Percentiles rank a stretch among this genome's conserved stretches.
phyloP scores from a whole-genome alignment of 2,113 vertebrate species.

The Callopanchax toddi region DNA sequence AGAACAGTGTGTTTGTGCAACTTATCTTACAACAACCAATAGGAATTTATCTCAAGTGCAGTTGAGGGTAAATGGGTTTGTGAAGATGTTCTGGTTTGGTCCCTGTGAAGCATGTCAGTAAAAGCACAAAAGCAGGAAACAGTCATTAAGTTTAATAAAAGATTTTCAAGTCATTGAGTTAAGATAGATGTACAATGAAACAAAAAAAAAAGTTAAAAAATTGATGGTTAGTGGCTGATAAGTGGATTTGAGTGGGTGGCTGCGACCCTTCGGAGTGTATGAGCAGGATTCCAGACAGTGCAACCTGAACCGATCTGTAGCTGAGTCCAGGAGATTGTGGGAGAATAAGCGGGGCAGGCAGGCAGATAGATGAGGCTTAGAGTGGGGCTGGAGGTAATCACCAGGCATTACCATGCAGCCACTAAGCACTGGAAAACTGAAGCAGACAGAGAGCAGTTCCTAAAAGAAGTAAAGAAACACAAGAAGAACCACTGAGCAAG shows the following conservation, averaged over 20 bases:
- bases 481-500: background rate
- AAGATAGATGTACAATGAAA: background rate
- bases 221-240: background rate
- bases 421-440: background rate
- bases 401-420: background rate
- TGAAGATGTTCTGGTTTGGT: background rate
- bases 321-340: slow-evolving; percentile 2
- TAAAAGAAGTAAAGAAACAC: too few relatives aligned
- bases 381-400: background rate
- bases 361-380: slow-evolving; percentile 8
- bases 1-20: background rate
- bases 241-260: slow-evolving; percentile 5
- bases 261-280: background rate
- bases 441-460: background rate
- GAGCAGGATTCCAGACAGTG: background rate
- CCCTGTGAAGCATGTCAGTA: background rate
- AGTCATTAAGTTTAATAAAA: slow-evolving; percentile 1
- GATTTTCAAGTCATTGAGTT: background rate
- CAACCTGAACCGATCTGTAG: background rate
- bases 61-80: background rate
- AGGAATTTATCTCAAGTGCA: slow-evolving; percentile 15
- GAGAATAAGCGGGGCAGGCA: slow-evolving; percentile 8
- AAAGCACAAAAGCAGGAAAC: background rate
- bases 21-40: background rate
- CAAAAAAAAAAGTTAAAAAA: background rate